Base-by-base conservation (phyloP, 1,140 invertebrate species). In the Diorhabda carinulata region DNA sequence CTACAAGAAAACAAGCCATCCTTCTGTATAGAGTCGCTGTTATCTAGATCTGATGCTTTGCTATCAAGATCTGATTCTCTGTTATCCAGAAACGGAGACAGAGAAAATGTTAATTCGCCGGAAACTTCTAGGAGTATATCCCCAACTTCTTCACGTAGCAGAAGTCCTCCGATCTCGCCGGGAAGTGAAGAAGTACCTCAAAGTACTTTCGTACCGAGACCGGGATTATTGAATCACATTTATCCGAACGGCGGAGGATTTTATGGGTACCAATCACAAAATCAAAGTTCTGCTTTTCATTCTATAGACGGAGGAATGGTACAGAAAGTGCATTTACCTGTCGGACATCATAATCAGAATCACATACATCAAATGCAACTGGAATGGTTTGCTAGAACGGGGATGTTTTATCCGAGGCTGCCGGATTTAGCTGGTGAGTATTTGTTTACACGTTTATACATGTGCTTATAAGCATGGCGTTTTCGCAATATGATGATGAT, bases 321-420 rank as follows among this genome's bases (percentile, higher is more conserved):
- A 43, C 78, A 78, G 63, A 73, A 77, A 70, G 65, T 73, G 64
- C 68, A 77, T 64, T 64, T 75, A 67, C 70, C 74, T 1, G 70
- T 73, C 7, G 71, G 74, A 44, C 73, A 71, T 7, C 82, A 82
- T 57, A 76, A 77, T 43, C 80, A 79, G 6, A 82, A 83, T 72
- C 87, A 88, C 74, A 84, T 92, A 57, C 92, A 94, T 74, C 92
- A 93, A 76, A 87, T 93, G 80, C 92, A 93, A 77, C 84, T 94
- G 57, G 92, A 94, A 81, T 94, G 92, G 88, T 81, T 94, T 44
- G 92, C 92, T 2, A 87, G 91, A 72, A 91, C 91, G 8, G 91
- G 91, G 7, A 93, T 94, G 91, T 87, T 93, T 61, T 93, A 94
- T 78, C 92, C 91, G 62, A 84, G 92, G 76, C 84, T 94, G 73